A percentile compares a stretch with the other conserved stretches of the same genome.
phyloP scores from a whole-genome alignment of 1,140 invertebrate species.

The Tenebrio molitor region DNA sequence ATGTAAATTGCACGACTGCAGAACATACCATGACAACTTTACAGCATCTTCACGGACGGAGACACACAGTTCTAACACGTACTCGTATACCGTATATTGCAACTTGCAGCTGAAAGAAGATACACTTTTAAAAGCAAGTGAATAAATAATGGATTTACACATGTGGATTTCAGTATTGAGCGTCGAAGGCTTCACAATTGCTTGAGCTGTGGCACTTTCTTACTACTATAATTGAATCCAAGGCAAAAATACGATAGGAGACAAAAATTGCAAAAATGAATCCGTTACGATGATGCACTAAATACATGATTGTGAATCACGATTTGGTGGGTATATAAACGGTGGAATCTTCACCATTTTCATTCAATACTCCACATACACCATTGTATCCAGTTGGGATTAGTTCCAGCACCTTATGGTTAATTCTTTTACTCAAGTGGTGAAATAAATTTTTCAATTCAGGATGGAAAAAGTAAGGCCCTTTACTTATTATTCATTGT shows the following conservation, averaged over 20 bases:
- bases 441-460: too few species aligned
- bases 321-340: slow-evolving; percentile 69
- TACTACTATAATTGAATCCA: slow-evolving; percentile 46
- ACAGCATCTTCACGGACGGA: slow-evolving; percentile 32
- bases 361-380: slow-evolving; percentile 67
- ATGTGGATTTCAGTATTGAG: slow-evolving; percentile 52
- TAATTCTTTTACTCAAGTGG: background rate
- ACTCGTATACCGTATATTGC: slow-evolving; percentile 44
- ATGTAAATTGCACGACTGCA: slow-evolving; percentile 40
- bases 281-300: slow-evolving; percentile 68
- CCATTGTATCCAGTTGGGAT: slow-evolving; percentile 39
- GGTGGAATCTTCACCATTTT: slow-evolving; percentile 67
- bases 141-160: slow-evolving; percentile 55
- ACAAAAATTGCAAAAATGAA: slow-evolving; percentile 63
- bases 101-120: slow-evolving; percentile 48
- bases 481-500: too few species aligned
- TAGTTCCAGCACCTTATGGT: slow-evolving; percentile 6
- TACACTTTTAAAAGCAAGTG: slow-evolving; percentile 45
- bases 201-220: slow-evolving; percentile 28
- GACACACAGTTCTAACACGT: slow-evolving; percentile 35
- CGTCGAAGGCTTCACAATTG: slow-evolving; percentile 22
- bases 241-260: slow-evolving; percentile 53
- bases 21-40: slow-evolving; percentile 43
- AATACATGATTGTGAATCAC: slow-evolving; percentile 72
- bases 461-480: too few species aligned